A percentile compares a stretch with the other conserved stretches of the same genome.
phyloP scores from a whole-genome alignment of 1,140 invertebrate genomes.

The Maniola jurtina region DNA sequence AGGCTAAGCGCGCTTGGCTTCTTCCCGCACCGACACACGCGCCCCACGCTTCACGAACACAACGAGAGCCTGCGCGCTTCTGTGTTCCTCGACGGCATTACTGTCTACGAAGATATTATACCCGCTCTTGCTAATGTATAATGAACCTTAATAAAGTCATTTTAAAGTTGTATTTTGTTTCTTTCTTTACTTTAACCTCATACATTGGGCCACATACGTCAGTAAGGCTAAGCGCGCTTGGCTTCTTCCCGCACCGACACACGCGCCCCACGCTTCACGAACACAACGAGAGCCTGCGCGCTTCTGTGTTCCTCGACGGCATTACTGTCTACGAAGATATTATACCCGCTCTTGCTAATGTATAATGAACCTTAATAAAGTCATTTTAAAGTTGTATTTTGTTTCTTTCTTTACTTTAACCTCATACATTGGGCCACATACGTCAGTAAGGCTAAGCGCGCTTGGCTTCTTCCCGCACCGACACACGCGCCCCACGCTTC shows the following conservation, averaged over 20 bases:
- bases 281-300: conserved; percentile 88
- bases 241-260: conserved; percentile 89
- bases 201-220: conserved; percentile 41
- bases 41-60: no score
- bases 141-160: conserved; percentile 2
- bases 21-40: no score
- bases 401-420: not conserved
- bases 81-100: no score
- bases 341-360: conserved; percentile 76
- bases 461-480: no score
- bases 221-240: conserved; percentile 84
- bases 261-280: conserved; percentile 87
- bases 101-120: no score
- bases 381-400: not conserved
- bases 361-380: conserved; percentile 18
- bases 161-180: not conserved
- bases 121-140: conserved; percentile 77
- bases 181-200: no score
- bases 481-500: no score
- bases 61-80: no score
- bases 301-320: conserved; percentile 78
- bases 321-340: no score
- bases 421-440: no score
- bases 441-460: no score
- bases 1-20: conserved; percentile 3